A percentile compares a stretch with the other conserved stretches of the same genome.
phyloP scores from a whole-genome alignment of 2,888 invertebrate genomes.

The Spisula subtruncata region DNA sequence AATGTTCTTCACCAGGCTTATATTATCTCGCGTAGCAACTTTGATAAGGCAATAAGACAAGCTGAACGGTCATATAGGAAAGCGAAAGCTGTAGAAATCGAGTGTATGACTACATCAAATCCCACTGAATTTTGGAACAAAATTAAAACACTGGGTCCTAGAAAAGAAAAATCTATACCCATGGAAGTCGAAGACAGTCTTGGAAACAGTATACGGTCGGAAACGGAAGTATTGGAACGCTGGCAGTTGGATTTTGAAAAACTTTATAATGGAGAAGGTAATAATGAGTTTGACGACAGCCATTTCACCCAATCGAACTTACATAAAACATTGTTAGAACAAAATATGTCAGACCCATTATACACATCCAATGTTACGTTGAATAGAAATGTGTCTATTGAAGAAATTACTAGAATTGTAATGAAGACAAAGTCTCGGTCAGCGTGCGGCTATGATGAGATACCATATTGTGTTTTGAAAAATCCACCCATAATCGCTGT shows the following conservation, averaged over 20 bases:
- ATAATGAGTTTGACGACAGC: too few species aligned
- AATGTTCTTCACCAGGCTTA: too few species aligned
- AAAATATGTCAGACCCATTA: too few species aligned
- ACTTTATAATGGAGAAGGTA: slow-evolving; percentile 49
- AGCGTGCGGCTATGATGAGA: too few species aligned
- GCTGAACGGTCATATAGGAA: too few species aligned
- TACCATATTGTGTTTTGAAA: too few species aligned
- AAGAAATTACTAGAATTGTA: slow-evolving; percentile 14
- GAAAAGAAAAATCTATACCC: slow-evolving; percentile 23
- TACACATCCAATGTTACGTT: slow-evolving; percentile 30
- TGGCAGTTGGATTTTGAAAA: slow-evolving; percentile 43
- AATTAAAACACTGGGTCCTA: slow-evolving; percentile 54
- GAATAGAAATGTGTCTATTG: slow-evolving; percentile 40
- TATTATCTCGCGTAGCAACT: too few species aligned
- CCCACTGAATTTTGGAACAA: slow-evolving; percentile 61
- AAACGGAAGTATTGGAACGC: slow-evolving; percentile 23
- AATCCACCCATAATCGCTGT: too few species aligned
- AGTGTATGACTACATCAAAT: slow-evolving; percentile 23
- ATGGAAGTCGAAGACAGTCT: slow-evolving; percentile 36
- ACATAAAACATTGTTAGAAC: too few species aligned
- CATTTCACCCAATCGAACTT: too few species aligned
- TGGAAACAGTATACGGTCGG: background rate
- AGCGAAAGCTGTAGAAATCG: too few species aligned
- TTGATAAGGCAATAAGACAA: too few species aligned
- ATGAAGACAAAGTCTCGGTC: slow-evolving; percentile 37